A percentile compares a stretch with the other conserved stretches of the same genome.
Evolutionary conservation across 2,113 vertebrate genomes (phyloP).

Genomic region (Charina bottae): DNA sequence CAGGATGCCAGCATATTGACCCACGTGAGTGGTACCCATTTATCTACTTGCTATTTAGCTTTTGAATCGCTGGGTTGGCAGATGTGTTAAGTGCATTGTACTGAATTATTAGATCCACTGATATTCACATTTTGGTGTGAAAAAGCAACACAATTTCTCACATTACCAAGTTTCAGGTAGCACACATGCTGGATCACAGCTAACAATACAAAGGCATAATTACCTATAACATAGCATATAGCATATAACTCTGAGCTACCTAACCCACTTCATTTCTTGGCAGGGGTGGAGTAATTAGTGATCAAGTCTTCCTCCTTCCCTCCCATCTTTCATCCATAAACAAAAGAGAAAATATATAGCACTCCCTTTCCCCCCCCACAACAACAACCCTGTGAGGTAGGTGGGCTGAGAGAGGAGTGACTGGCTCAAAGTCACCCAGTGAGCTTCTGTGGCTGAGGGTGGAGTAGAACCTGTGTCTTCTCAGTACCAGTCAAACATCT

Average conservation of each 20-base stretch:
- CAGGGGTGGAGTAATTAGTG: not conserved
- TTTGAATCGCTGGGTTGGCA: too few species aligned
- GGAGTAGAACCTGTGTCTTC: not conserved
- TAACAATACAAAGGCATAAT: not conserved
- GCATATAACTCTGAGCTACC: not conserved
- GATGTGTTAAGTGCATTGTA: not conserved
- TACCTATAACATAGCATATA: slow-evolving; percentile 88
- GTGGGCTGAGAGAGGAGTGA: too few species aligned
- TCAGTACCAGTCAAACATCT: not conserved
- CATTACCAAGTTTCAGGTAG: accelerated
- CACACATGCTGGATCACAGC: not conserved
- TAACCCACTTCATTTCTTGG: not conserved
- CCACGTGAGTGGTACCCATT: too few species aligned
- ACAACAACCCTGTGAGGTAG: too few species aligned
- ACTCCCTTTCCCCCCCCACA: accelerated
- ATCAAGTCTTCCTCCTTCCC: not conserved
- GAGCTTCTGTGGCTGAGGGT: too few species aligned
- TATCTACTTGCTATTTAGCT: too few species aligned
- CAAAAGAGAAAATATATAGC: not conserved
- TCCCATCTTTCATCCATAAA: not conserved
- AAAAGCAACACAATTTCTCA: not conserved
- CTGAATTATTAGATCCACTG: not conserved
- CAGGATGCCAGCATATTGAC: too few species aligned
- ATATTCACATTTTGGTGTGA: not conserved
- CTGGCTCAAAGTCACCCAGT: too few species aligned